Evolutionary conservation across 2,113 vertebrate genomes (phyloP).

Genomic region (Myiozetetes cayanensis): DNA sequence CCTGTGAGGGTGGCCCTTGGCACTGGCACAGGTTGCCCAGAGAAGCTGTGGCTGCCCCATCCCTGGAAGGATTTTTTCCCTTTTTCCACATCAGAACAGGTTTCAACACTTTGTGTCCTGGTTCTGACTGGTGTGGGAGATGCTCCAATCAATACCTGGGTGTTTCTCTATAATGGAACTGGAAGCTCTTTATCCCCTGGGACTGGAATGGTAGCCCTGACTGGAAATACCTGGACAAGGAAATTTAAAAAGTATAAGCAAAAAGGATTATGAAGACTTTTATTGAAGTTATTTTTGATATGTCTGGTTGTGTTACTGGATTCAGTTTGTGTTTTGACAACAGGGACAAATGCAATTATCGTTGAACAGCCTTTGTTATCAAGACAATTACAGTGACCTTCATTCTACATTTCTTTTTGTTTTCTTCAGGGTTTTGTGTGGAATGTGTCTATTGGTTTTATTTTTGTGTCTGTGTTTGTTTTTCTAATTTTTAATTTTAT

Average conservation of each 20-base stretch:
- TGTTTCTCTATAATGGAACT: slow-evolving; percentile 59
- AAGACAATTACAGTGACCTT: neutral
- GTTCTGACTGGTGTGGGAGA: neutral
- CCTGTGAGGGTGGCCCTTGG: fast-evolving
- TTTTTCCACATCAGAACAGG: neutral
- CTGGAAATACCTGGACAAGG: slow-evolving; percentile 15
- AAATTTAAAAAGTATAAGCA: neutral
- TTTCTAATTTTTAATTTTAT: neutral
- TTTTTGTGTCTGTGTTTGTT: neutral
- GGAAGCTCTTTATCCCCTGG: slow-evolving; percentile 31
- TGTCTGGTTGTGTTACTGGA: neutral
- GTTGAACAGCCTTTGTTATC: neutral
- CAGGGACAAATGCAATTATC: neutral
- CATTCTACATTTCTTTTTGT: neutral
- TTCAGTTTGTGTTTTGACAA: slow-evolving; percentile 1
- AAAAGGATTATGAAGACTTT: neutral
- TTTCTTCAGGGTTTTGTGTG: neutral
- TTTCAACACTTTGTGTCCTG: neutral
- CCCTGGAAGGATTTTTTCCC: neutral
- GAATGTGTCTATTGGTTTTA: neutral
- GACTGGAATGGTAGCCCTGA: neutral
- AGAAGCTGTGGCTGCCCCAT: neutral
- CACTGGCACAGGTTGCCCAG: neutral
- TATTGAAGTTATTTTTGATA: neutral
- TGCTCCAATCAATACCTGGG: slow-evolving; percentile 46